Conservation (phyloP, 35 echinoderm and acorn worm genomes). For the Holothuria glaberrima region DNA sequence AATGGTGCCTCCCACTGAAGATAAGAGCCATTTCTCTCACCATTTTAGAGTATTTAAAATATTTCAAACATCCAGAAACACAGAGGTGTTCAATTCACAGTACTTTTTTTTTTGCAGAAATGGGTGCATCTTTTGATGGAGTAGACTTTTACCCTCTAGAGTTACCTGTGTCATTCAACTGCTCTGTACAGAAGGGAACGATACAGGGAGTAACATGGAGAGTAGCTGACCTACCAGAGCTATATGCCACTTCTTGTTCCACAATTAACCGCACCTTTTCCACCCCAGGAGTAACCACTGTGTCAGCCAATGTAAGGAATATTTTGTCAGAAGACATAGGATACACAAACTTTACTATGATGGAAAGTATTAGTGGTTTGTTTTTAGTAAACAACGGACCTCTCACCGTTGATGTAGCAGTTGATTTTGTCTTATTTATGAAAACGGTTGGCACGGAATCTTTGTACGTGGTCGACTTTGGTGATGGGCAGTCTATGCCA, state of each 20-base stretch:
- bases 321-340: neutral
- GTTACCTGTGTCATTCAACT: slow-evolving; percentile 35
- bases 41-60: too few species aligned
- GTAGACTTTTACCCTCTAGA: slow-evolving; percentile 6
- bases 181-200: slow-evolving; percentile 45
- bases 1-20: too few species aligned
- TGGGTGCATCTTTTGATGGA: neutral
- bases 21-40: too few species aligned
- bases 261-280: slow-evolving; percentile 36
- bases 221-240: neutral
- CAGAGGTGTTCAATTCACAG: too few species aligned
- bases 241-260: slow-evolving; percentile 21
- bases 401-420: slow-evolving; percentile 28
- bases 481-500: slow-evolving; percentile 56
- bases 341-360: neutral
- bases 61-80: too few species aligned
- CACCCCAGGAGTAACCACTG: neutral
- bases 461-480: slow-evolving; percentile 55
- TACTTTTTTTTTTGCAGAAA: neutral
- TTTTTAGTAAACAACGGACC: slow-evolving; percentile 87
- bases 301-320: slow-evolving; percentile 43
- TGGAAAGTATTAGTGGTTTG: slow-evolving; percentile 68
- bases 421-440: slow-evolving; percentile 77
- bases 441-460: slow-evolving; percentile 65
- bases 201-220: slow-evolving; percentile 54